phyloP scores from a whole-genome alignment of 2,797 vertebrate genomes.

The Epinephelus awoara region DNA sequence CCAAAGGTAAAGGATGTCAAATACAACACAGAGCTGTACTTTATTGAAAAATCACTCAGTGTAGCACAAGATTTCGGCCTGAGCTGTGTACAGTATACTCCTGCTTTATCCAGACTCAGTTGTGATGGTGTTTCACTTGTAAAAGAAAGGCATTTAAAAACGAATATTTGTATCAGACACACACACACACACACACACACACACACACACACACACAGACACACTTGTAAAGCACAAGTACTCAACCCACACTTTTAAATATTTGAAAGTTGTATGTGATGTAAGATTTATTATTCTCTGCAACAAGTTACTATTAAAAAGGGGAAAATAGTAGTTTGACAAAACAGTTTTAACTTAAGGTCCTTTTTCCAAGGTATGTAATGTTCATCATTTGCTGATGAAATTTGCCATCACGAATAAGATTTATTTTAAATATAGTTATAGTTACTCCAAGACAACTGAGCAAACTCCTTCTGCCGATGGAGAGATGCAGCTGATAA shows the following conservation, averaged over 20 bases:
- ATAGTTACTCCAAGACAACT: neutral
- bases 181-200: no score
- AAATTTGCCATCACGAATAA: neutral
- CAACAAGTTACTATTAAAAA: no score
- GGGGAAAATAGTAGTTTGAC: neutral
- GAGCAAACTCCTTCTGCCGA: neutral
- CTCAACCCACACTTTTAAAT: neutral
- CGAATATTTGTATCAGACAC: neutral
- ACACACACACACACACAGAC: no score
- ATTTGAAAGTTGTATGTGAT: neutral
- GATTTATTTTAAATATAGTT: neutral
- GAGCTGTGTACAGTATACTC: constrained; percentile 11
- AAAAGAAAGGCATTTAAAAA: neutral
- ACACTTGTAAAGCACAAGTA: no score
- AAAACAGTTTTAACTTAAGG: neutral
- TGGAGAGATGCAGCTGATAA: neutral
- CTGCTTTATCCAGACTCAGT: constrained; percentile 9
- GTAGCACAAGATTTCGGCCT: neutral
- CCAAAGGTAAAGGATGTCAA: constrained; percentile 62
- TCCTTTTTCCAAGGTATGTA: neutral
- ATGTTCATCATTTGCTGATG: neutral
- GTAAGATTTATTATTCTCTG: neutral
- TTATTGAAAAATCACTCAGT: constrained; percentile 49
- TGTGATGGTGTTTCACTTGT: neutral
- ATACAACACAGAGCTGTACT: constrained; percentile 41